Percentiles rank a stretch among this genome's conserved stretches.
Evolutionary conservation across 2,797 vertebrate genomes (phyloP).

Genomic region (Sebastolobus altivelis): DNA sequence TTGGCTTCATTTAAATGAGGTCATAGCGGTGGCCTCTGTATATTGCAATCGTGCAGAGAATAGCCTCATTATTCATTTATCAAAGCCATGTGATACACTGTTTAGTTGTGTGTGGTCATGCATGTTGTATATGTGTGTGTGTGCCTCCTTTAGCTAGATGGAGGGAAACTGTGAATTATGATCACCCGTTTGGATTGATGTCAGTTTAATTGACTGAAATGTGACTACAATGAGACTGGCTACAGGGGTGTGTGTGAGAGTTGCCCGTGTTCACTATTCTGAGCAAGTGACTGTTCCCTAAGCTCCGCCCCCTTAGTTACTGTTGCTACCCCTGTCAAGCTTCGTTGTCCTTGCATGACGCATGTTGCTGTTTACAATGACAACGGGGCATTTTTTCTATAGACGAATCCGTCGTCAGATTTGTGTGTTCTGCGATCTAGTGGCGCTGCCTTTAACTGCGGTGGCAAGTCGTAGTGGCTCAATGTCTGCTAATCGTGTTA

Average conservation of each 20-base stretch:
- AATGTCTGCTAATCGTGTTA: background rate
- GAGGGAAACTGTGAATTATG: conserved; percentile 24
- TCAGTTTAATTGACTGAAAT: conserved; percentile 12
- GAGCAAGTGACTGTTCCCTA: background rate
- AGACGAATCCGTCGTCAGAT: too few species aligned
- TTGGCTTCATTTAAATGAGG: conserved; percentile 62
- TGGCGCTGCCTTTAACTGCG: too few species aligned
- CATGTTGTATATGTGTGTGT: conserved; percentile 22
- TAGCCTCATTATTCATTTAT: conserved; percentile 59
- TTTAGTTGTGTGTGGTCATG: conserved; percentile 26
- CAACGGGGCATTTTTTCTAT: background rate
- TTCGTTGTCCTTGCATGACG: background rate
- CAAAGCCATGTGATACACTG: conserved; percentile 22
- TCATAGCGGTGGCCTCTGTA: conserved; percentile 30
- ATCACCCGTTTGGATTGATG: conserved; percentile 8
- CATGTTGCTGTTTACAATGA: background rate
- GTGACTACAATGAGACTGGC: background rate
- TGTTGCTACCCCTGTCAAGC: background rate
- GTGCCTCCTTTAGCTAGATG: background rate
- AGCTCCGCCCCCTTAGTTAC: background rate
- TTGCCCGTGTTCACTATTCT: background rate
- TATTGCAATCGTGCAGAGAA: conserved; percentile 38
- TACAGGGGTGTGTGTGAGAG: background rate
- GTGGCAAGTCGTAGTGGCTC: background rate
- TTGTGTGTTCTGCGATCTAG: too few species aligned